Evolutionary conservation across 2,113 vertebrate species (phyloP).

Genomic region (Heliornis fulica): DNA sequence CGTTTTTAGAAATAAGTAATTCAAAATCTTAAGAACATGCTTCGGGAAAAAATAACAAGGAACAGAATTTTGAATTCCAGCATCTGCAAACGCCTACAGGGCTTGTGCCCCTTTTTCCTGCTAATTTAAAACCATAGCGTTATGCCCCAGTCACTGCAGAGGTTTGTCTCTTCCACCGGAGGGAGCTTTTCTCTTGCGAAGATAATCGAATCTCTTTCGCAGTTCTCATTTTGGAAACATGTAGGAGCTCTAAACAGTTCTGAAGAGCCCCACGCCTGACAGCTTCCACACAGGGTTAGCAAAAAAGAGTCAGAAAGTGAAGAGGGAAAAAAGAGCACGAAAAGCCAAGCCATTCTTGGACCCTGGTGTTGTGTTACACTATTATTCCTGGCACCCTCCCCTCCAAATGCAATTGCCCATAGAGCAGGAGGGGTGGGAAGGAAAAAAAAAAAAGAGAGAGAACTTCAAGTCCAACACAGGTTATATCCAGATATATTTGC

Average conservation of each 20-base stretch:
- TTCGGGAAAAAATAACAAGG: background rate
- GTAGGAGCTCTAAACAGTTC: background rate
- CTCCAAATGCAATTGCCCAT: background rate
- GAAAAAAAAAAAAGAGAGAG: background rate
- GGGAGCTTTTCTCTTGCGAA: conserved; percentile 31
- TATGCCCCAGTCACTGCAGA: background rate
- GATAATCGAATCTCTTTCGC: background rate
- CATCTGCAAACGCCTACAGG: background rate
- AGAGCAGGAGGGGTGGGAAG: too few species aligned
- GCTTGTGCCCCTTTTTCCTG: background rate
- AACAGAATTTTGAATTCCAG: background rate
- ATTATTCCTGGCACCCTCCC: background rate
- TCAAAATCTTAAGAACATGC: background rate
- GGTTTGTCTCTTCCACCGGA: conserved; percentile 15
- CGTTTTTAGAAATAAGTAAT: background rate
- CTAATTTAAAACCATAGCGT: background rate
- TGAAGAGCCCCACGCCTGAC: background rate
- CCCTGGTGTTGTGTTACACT: background rate
- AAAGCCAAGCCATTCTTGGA: background rate
- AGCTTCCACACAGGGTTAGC: background rate
- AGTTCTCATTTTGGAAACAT: conserved; percentile 27
- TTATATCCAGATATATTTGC: background rate
- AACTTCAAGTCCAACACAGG: background rate
- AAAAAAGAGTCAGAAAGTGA: background rate
- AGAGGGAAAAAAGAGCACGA: background rate